These are phyloP conservation scores for Taeniopygia guttata DNA, from an alignment of 2,797 vertebrate genomes.

Conservation along the genomic window DNA sequence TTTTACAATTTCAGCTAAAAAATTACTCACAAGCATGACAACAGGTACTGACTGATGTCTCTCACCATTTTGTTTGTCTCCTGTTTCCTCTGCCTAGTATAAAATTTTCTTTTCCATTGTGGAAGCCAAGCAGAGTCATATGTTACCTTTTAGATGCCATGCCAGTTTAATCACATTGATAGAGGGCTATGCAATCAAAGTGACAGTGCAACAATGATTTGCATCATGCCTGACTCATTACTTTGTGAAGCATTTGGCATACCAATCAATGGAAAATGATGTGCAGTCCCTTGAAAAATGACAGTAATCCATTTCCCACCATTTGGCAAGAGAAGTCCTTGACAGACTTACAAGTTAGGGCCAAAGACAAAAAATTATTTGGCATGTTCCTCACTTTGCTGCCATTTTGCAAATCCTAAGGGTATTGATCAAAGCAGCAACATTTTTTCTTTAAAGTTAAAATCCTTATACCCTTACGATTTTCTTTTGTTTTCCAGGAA, in stretches of 20 bases:
- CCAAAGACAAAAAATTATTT: conserved; percentile 74
- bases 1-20: background rate
- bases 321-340: conserved; percentile 74
- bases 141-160: conserved; percentile 73
- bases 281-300: conserved; percentile 71
- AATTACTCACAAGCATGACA: background rate
- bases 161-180: conserved; percentile 77
- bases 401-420: conserved; percentile 58
- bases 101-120: conserved; percentile 66
- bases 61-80: background rate
- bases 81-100: conserved; percentile 23
- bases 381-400: conserved; percentile 53
- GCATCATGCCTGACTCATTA: conserved; percentile 79
- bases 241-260: conserved; percentile 79
- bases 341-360: conserved; percentile 71
- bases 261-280: conserved; percentile 80
- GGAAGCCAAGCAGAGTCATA: conserved; percentile 63
- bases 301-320: conserved; percentile 78
- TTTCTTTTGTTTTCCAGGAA: conserved; percentile 13
- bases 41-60: background rate
- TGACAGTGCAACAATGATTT: conserved; percentile 79
- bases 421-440: conserved; percentile 56
- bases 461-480: background rate
- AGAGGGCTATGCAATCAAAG: conserved; percentile 80
- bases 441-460: conserved; percentile 41